These are phyloP conservation scores for Pseudotriccus pelzelni DNA, from an alignment of 2,797 vertebrate genomes.

Conservation along the genomic window DNA sequence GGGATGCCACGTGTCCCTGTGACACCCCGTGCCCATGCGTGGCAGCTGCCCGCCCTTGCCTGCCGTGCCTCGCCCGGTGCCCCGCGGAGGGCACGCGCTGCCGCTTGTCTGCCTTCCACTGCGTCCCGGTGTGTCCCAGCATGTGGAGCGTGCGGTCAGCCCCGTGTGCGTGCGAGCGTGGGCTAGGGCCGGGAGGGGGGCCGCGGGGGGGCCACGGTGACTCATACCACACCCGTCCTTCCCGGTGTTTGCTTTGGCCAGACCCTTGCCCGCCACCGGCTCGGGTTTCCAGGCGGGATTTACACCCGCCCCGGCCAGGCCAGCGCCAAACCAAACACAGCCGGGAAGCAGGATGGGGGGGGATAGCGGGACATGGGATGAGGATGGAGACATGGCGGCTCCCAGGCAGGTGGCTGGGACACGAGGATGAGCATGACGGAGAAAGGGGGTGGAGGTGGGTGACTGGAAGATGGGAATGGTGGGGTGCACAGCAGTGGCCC, in stretches of 20 bases:
- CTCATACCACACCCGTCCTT: neutral
- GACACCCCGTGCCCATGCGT: neutral
- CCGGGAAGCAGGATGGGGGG: neutral
- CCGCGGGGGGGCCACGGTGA: neutral
- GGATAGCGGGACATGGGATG: neutral
- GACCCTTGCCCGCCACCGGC: neutral
- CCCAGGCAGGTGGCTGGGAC: neutral
- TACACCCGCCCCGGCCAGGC: neutral
- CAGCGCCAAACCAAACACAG: constrained; percentile 31
- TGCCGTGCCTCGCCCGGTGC: neutral
- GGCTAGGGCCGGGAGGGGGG: neutral
- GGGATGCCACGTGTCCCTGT: accelerated
- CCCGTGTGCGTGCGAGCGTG: neutral
- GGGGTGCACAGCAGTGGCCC: neutral
- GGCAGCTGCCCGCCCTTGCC: neutral
- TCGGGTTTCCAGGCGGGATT: constrained; percentile 38
- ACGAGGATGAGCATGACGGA: neutral
- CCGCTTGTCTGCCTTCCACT: neutral
- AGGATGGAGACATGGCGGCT: neutral
- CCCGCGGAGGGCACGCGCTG: neutral
- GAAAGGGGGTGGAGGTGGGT: neutral
- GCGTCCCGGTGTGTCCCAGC: neutral
- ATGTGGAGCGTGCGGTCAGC: neutral
- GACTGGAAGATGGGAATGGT: neutral
- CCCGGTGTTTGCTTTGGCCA: constrained; percentile 31